Conservation (phyloP, 2,113 vertebrate genomes). For the Hystrix cristata region DNA sequence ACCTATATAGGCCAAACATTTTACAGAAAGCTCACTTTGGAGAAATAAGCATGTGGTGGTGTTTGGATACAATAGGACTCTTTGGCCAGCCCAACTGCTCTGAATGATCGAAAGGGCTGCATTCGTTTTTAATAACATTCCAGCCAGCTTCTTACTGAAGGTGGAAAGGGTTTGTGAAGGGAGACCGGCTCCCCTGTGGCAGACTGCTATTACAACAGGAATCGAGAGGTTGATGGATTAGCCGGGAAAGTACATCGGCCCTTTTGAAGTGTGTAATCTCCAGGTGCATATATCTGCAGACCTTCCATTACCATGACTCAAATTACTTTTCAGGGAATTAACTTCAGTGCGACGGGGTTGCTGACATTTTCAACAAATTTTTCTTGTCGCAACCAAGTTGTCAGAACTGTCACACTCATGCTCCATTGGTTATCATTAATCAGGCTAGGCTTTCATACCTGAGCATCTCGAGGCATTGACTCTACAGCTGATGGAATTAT, state of each 20-base stretch:
- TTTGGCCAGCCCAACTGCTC: background rate
- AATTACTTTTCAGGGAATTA: constrained; percentile 50
- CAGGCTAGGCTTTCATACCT: background rate
- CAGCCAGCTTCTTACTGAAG: background rate
- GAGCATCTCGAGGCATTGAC: rapidly evolving
- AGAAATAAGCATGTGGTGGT: background rate
- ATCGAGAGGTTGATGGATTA: background rate
- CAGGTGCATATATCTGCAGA: background rate
- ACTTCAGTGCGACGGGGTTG: background rate
- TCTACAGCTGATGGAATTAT: background rate
- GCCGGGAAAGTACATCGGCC: background rate
- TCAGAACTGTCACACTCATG: background rate
- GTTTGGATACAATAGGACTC: background rate
- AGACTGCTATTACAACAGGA: background rate
- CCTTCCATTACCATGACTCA: background rate
- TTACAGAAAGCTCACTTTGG: background rate
- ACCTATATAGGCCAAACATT: background rate
- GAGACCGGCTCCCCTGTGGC: background rate
- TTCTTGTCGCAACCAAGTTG: background rate
- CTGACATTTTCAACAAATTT: constrained; percentile 46
- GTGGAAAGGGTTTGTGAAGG: constrained; percentile 12
- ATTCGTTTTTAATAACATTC: background rate
- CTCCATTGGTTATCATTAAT: background rate
- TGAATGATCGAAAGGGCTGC: background rate
- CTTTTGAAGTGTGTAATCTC: background rate